Conservation (phyloP, 2,113 vertebrate genomes). For the Orientallactaga bullata region DNA sequence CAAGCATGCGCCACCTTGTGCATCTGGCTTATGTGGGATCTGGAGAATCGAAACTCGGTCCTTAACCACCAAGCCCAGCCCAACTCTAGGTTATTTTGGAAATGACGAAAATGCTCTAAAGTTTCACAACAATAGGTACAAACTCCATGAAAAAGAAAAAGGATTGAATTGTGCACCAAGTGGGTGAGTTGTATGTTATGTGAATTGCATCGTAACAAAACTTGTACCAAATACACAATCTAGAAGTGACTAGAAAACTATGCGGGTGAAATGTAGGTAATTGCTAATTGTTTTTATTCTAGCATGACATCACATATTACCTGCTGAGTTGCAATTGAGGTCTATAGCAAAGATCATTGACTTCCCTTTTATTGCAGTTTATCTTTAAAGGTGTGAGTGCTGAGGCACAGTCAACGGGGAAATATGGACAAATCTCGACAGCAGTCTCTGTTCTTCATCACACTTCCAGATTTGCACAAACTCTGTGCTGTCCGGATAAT, state of each 20-base stretch:
- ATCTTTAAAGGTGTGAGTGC: constrained; percentile 56
- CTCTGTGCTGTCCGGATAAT: constrained; percentile 87
- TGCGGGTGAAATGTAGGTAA: neutral
- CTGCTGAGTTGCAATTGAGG: constrained; percentile 16
- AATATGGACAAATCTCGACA: constrained; percentile 83
- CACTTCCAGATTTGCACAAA: constrained; percentile 88
- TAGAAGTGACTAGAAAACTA: constrained; percentile 9
- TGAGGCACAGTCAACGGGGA: neutral
- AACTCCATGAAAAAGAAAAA: neutral
- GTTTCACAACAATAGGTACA: neutral
- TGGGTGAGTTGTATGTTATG: neutral
- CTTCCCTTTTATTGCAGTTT: neutral
- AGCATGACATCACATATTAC: constrained; percentile 12
- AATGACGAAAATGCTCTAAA: neutral
- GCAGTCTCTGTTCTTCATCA: constrained; percentile 89
- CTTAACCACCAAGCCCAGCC: too few species aligned
- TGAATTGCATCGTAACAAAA: constrained; percentile 35
- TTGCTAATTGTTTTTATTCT: neutral
- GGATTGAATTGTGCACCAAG: neutral
- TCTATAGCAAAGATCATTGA: neutral
- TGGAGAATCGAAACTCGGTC: too few species aligned
- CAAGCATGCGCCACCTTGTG: too few species aligned
- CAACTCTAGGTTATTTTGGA: neutral
- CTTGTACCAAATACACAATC: neutral
- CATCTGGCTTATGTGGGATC: too few species aligned